These are phyloP conservation scores for Stigmatopora nigra DNA, from an alignment of 2,113 vertebrate genomes.

Conservation along the genomic window DNA sequence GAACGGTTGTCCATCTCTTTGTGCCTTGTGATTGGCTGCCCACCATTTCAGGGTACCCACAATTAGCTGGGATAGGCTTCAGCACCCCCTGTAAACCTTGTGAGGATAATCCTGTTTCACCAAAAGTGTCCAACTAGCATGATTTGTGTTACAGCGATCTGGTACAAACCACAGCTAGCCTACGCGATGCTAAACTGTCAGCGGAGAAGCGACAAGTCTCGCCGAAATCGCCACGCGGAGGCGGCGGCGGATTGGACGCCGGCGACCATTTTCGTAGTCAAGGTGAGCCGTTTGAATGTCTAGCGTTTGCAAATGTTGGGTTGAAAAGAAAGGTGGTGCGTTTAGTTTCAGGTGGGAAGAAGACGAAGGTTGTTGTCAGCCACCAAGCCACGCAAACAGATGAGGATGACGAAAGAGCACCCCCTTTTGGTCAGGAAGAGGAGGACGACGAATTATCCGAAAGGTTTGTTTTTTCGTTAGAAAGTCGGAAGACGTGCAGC, in stretches of 20 bases:
- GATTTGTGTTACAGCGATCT: not conserved
- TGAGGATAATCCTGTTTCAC: too few species aligned
- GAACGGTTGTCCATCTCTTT: too few species aligned
- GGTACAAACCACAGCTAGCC: slow-evolving; percentile 5
- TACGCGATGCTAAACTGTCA: slow-evolving; percentile 1
- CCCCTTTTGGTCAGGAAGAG: not conserved
- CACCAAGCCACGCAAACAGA: not conserved
- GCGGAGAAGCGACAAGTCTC: not conserved
- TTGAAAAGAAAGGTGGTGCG: too few species aligned
- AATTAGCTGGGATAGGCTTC: too few species aligned
- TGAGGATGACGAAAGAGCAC: not conserved
- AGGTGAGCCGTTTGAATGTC: not conserved
- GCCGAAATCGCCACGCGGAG: not conserved
- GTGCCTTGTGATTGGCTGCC: too few species aligned
- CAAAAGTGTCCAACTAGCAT: too few species aligned
- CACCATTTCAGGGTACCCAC: too few species aligned
- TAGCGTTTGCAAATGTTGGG: too few species aligned
- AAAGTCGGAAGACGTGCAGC: not conserved
- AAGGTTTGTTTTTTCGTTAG: not conserved
- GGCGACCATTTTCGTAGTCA: not conserved
- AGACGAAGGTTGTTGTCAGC: not conserved
- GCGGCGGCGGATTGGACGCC: not conserved
- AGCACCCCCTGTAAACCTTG: too few species aligned
- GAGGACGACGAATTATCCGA: not conserved
- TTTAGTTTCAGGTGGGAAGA: not conserved